Conservation (phyloP, 2,113 vertebrate genomes). For the Sardina pilchardus region DNA sequence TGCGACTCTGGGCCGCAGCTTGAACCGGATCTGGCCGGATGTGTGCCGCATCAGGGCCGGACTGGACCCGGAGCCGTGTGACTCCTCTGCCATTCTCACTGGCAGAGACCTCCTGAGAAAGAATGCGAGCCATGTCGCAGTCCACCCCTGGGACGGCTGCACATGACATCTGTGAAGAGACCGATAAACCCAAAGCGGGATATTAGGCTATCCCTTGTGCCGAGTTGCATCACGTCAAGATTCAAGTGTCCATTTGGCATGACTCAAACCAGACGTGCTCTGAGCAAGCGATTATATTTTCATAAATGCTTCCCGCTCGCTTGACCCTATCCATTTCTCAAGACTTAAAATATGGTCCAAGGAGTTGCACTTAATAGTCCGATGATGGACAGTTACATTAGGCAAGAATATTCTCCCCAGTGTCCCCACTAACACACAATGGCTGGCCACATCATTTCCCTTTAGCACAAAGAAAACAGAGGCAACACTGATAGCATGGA, state of each 20-base stretch:
- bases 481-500: background rate
- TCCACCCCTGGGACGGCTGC: background rate
- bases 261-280: background rate
- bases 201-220: background rate
- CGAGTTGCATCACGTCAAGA: background rate
- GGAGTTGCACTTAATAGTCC: background rate
- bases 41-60: background rate
- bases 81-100: background rate
- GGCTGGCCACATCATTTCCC: slow-evolving; percentile 6
- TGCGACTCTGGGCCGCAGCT: background rate
- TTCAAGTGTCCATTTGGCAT: background rate
- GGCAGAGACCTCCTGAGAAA: background rate
- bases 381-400: background rate
- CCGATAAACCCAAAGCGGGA: background rate
- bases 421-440: background rate
- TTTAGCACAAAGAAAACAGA: background rate
- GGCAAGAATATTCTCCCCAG: background rate
- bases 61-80: background rate
- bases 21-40: background rate
- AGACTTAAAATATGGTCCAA: background rate
- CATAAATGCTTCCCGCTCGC: background rate
- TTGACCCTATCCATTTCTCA: background rate
- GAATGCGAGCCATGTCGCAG: background rate
- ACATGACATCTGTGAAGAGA: background rate
- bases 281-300: background rate